A percentile compares a stretch with the other conserved stretches of the same genome.
phyloP scores from a whole-genome alignment of 2,888 invertebrate species.

The Chloroclystis v-ata region DNA sequence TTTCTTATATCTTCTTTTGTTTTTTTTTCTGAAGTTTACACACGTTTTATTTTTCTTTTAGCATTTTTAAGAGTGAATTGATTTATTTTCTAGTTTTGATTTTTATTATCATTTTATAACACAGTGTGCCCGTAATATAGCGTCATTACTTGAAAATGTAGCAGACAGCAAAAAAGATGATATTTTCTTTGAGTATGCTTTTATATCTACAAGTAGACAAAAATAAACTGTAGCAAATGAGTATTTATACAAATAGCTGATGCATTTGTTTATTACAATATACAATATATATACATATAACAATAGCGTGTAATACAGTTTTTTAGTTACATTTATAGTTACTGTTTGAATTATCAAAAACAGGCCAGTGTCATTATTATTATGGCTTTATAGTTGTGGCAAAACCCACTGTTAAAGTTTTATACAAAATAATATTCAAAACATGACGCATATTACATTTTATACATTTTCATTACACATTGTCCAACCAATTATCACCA shows the following conservation, averaged over 20 bases:
- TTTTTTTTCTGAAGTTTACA: slow-evolving; percentile 58
- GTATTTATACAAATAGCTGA: slow-evolving; percentile 50
- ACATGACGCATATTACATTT: slow-evolving; percentile 34
- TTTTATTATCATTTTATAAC: slow-evolving; percentile 48
- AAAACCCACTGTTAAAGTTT: slow-evolving; percentile 21
- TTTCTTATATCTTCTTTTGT: slow-evolving; percentile 59
- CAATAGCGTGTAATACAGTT: slow-evolving; percentile 29
- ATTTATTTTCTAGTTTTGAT: slow-evolving; percentile 58
- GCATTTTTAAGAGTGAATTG: slow-evolving; percentile 59
- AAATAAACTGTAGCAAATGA: slow-evolving; percentile 57
- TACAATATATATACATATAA: slow-evolving; percentile 36
- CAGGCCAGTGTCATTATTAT: slow-evolving; percentile 12
- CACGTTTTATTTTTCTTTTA: slow-evolving; percentile 54
- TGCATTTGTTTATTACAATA: slow-evolving; percentile 42
- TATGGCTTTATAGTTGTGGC: slow-evolving; percentile 17
- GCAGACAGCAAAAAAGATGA: slow-evolving; percentile 63
- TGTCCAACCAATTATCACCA: slow-evolving; percentile 25
- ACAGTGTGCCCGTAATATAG: slow-evolving; percentile 73
- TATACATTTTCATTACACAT: slow-evolving; percentile 44
- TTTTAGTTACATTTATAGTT: slow-evolving; percentile 23
- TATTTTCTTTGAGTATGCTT: slow-evolving; percentile 72
- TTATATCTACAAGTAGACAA: slow-evolving; percentile 63
- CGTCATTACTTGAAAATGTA: slow-evolving; percentile 62
- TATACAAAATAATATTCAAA: slow-evolving; percentile 32
- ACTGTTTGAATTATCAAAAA: slow-evolving; percentile 23